These are phyloP conservation scores for Serripes groenlandicus DNA, from an alignment of 2,888 invertebrate species.

Conservation along the genomic window DNA sequence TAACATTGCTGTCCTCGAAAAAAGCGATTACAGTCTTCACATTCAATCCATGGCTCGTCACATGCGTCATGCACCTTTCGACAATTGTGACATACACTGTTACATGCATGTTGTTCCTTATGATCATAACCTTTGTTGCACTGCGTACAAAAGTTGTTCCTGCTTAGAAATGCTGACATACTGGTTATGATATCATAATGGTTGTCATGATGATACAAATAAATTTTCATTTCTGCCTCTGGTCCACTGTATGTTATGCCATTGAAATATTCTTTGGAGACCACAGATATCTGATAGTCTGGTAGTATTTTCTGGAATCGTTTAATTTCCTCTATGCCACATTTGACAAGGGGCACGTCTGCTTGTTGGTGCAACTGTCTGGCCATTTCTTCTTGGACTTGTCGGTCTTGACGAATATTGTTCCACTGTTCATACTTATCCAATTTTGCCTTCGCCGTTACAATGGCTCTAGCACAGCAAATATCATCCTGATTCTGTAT, in stretches of 20 bases:
- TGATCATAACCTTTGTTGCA: slow-evolving; percentile 40
- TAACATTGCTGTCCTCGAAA: slow-evolving; percentile 30
- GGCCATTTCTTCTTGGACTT: slow-evolving; percentile 40
- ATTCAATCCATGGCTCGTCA: slow-evolving; percentile 1
- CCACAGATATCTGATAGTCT: slow-evolving; percentile 42
- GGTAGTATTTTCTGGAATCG: slow-evolving; percentile 30
- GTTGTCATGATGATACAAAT: slow-evolving; percentile 41
- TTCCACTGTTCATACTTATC: slow-evolving; percentile 40
- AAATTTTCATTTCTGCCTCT: slow-evolving; percentile 36
- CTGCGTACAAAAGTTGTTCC: slow-evolving; percentile 37
- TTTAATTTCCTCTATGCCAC: slow-evolving; percentile 57
- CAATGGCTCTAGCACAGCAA: slow-evolving; percentile 51
- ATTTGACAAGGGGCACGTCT: slow-evolving; percentile 32
- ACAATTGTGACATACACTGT: slow-evolving; percentile 21
- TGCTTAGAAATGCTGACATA: slow-evolving; percentile 49
- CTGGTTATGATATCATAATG: too few relatives aligned
- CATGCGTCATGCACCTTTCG: neutral
- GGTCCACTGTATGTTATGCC: slow-evolving; percentile 47
- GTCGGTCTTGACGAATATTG: slow-evolving; percentile 18
- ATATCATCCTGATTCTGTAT: slow-evolving; percentile 52
- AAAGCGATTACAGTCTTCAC: slow-evolving; percentile 21
- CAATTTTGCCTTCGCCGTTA: slow-evolving; percentile 50
- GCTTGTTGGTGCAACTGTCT: slow-evolving; percentile 38
- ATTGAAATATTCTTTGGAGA: slow-evolving; percentile 51
- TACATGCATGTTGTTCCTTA: slow-evolving; percentile 11